Conservation (phyloP, 1,140 invertebrate genomes). For the Helicoverpa armigera region DNA sequence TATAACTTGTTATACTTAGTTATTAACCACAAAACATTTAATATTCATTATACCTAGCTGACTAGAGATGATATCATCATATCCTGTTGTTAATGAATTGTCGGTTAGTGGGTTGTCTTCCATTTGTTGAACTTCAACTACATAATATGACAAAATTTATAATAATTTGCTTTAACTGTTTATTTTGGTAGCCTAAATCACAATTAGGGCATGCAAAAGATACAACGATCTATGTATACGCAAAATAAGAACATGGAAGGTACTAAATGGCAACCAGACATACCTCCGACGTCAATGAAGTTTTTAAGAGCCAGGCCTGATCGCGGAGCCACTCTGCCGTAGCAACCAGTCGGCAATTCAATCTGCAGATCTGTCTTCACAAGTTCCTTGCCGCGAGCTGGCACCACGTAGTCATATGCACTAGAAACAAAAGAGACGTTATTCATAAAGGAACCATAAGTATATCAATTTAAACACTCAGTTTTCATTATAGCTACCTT, state of each 20-base stretch:
- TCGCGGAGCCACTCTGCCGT: constrained; percentile 98
- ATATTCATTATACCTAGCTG: too few species aligned
- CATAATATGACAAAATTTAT: too few species aligned
- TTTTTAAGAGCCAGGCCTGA: constrained; percentile 98
- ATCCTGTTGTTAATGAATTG: too few species aligned
- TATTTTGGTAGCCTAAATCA: too few species aligned
- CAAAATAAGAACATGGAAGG: not conserved
- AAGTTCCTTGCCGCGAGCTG: constrained; percentile 93
- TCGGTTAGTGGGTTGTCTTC: too few species aligned
- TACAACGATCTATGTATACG: not conserved
- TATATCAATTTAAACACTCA: too few species aligned
- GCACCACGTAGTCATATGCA: constrained; percentile 95
- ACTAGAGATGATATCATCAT: too few species aligned
- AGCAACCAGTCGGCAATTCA: constrained; percentile 94
- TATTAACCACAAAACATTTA: too few species aligned
- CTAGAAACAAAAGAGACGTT: constrained; percentile 81
- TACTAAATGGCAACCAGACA: constrained; percentile 16
- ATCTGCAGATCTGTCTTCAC: constrained; percentile 98
- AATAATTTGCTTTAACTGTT: too few species aligned
- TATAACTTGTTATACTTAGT: too few species aligned
- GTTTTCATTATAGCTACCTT: constrained; percentile 87
- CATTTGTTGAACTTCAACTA: too few species aligned
- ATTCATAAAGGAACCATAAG: not conserved
- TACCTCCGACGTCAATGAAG: constrained; percentile 98
- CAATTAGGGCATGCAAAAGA: too few species aligned